Evolutionary conservation across 1,140 invertebrate species (phyloP).

Genomic region (Steinernema khuongi): DNA sequence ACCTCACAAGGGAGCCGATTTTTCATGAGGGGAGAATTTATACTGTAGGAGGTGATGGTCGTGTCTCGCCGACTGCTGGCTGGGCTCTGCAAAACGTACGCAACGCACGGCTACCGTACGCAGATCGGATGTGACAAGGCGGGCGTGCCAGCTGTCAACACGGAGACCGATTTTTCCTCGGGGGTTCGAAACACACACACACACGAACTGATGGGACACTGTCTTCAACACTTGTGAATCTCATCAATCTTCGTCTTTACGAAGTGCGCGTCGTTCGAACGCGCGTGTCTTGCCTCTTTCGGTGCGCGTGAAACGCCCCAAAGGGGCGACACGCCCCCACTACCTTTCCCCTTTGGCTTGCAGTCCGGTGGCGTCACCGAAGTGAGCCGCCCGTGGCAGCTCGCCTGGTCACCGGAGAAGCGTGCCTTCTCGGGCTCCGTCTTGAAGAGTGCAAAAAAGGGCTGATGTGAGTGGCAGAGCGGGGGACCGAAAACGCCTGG

Average conservation of each 20-base stretch:
- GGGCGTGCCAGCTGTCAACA: conserved; percentile 14
- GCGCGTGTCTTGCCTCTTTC: conserved; percentile 9
- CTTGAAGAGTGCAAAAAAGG: not conserved
- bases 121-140: conserved; percentile 10
- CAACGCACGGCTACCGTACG: conserved; percentile 7
- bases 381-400: not conserved
- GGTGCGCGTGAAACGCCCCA: conserved; percentile 11
- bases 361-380: not conserved
- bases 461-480: not conserved
- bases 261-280: conserved; percentile 14
- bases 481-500: not conserved
- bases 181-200: conserved; percentile 15
- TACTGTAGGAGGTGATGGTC: conserved; percentile 12
- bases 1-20: conserved; percentile 8
- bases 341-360: not conserved
- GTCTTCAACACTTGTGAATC: conserved; percentile 16
- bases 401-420: not conserved
- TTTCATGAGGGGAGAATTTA: conserved; percentile 9
- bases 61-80: conserved; percentile 2
- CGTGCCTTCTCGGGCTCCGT: not conserved
- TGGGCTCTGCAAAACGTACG: not conserved
- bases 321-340: conserved; percentile 11
- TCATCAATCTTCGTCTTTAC: conserved; percentile 15
- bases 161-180: conserved; percentile 13
- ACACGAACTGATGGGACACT: conserved; percentile 6